phyloP scores from a whole-genome alignment of 2,888 invertebrate genomes.

The Sicus ferrugineus region DNA sequence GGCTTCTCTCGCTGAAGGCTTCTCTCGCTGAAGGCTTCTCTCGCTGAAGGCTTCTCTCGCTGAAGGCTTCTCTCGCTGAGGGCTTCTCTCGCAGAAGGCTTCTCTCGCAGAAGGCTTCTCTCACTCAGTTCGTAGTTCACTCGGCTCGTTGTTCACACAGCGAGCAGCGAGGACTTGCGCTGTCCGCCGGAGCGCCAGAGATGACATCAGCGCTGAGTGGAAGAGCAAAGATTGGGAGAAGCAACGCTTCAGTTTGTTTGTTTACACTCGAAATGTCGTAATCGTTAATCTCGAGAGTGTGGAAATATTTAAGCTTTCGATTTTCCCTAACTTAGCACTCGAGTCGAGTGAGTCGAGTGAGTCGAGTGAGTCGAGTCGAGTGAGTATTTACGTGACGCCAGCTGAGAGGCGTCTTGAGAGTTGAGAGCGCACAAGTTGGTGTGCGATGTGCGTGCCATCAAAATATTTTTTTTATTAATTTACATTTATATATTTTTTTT shows the following conservation, averaged over 20 bases:
- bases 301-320: conserved; percentile 32
- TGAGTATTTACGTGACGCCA: not conserved
- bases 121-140: not conserved
- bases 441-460: too few species aligned
- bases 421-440: not conserved
- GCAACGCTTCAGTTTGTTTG: conserved; percentile 24
- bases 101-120: not conserved
- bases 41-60: not conserved
- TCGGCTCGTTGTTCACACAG: too few species aligned
- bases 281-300: conserved; percentile 11
- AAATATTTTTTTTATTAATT: too few species aligned
- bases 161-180: not conserved
- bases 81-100: not conserved
- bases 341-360: too few species aligned
- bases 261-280: conserved; percentile 26
- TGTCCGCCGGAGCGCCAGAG: not conserved
- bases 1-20: not conserved
- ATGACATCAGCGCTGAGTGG: not conserved
- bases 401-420: too few species aligned
- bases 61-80: not conserved
- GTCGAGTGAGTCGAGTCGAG: conserved; percentile 10
- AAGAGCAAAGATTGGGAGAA: not conserved
- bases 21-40: not conserved
- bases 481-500: too few species aligned
- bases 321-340: not conserved